Conservation (phyloP, 2,797 vertebrate species). For the Syndactyla subalaris region DNA sequence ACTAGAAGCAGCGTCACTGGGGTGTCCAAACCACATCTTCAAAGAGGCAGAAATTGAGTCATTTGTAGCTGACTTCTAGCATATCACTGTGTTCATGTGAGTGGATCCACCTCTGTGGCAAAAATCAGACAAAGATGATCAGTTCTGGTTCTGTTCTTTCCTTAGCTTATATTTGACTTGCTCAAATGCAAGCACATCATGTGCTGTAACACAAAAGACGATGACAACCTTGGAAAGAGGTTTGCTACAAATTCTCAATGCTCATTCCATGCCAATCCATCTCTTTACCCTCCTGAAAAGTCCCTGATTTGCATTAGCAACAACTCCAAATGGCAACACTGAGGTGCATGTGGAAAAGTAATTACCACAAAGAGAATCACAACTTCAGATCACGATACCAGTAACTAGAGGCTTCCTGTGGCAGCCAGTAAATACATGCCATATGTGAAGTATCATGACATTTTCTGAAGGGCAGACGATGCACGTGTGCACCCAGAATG, state of each 20-base stretch:
- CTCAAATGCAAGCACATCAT: not conserved
- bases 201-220: not conserved
- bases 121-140: not conserved
- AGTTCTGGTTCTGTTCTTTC: conserved; percentile 7
- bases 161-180: not conserved
- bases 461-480: conserved; percentile 17
- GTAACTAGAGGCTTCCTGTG: not conserved
- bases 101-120: conserved; percentile 25
- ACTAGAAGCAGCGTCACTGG: conserved; percentile 23
- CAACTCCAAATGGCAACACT: not conserved
- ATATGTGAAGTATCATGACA: not conserved
- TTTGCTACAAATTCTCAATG: not conserved
- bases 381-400: not conserved
- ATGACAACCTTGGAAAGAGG: not conserved
- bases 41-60: conserved; percentile 16
- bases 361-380: not conserved
- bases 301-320: not conserved
- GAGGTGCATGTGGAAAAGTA: not conserved
- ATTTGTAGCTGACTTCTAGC: conserved; percentile 39
- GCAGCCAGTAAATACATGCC: not conserved
- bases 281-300: not conserved
- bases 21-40: conserved; percentile 47
- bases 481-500: not conserved
- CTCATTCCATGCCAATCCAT: not conserved
- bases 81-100: not conserved